phyloP scores from a whole-genome alignment of 2,797 vertebrate genomes.

The Melopsittacus undulatus region DNA sequence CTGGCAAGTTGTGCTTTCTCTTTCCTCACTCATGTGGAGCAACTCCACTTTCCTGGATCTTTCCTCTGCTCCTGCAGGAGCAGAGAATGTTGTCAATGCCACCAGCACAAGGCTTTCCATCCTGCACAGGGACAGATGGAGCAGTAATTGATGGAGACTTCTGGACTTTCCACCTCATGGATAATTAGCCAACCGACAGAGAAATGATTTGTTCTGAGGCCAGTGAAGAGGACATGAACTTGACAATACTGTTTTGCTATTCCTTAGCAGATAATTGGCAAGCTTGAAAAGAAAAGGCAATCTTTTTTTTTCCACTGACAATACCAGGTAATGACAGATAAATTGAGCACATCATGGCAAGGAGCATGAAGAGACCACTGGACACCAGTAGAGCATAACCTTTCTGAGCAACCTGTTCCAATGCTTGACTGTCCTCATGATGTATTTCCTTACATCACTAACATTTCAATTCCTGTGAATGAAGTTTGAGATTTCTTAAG shows the following conservation, averaged over 20 bases:
- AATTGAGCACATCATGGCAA: neutral
- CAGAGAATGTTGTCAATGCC: neutral
- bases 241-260: neutral
- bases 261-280: neutral
- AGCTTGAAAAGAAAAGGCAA: neutral
- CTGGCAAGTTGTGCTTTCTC: neutral
- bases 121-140: neutral
- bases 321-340: neutral
- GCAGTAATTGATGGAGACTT: neutral
- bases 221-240: neutral
- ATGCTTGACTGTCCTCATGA: neutral
- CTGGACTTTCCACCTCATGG: neutral
- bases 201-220: neutral
- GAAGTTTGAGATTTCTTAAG: neutral
- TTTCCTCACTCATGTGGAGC: neutral
- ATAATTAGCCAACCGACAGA: rapidly evolving
- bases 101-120: neutral
- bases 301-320: neutral
- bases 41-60: neutral
- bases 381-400: neutral
- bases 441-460: neutral
- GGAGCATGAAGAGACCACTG: rapidly evolving
- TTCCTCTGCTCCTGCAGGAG: neutral
- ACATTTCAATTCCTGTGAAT: neutral
- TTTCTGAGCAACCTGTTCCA: neutral